A percentile compares a stretch with the other conserved stretches of the same genome.
phyloP scores from a whole-genome alignment of 1,140 invertebrate species.

The Macrobrachium nipponense region DNA sequence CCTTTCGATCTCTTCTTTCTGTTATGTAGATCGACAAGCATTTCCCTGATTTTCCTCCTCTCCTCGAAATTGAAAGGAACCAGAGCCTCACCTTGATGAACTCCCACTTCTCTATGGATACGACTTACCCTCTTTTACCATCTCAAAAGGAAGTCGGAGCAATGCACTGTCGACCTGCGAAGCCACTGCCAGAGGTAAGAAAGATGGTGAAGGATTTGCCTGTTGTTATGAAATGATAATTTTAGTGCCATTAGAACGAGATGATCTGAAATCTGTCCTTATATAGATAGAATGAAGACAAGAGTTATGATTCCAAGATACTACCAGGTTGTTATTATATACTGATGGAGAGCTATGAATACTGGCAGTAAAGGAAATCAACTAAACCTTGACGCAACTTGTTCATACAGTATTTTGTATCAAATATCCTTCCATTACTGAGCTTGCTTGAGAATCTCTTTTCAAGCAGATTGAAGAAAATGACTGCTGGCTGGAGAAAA shows the following conservation, averaged over 20 bases:
- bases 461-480: too few species aligned
- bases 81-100: slow-evolving; percentile 41
- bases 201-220: not conserved
- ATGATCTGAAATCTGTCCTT: not conserved
- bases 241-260: not conserved
- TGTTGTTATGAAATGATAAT: not conserved
- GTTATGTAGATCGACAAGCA: slow-evolving; percentile 8
- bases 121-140: slow-evolving; percentile 22
- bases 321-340: too few species aligned
- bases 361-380: too few species aligned
- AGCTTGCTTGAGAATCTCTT: too few species aligned
- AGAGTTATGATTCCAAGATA: too few species aligned
- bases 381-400: too few species aligned
- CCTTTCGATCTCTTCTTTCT: not conserved
- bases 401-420: too few species aligned
- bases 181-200: slow-evolving; percentile 22
- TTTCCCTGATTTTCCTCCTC: slow-evolving; percentile 33
- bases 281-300: too few species aligned
- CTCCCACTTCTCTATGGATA: slow-evolving; percentile 27
- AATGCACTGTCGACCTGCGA: slow-evolving; percentile 43
- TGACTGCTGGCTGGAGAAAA: too few species aligned
- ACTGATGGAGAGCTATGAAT: too few species aligned
- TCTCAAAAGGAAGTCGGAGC: slow-evolving; percentile 42
- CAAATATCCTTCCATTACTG: too few species aligned
- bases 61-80: slow-evolving; percentile 43